These are phyloP conservation scores for Salmo trutta DNA, from an alignment of 2,797 vertebrate species.

Conservation along the genomic window DNA sequence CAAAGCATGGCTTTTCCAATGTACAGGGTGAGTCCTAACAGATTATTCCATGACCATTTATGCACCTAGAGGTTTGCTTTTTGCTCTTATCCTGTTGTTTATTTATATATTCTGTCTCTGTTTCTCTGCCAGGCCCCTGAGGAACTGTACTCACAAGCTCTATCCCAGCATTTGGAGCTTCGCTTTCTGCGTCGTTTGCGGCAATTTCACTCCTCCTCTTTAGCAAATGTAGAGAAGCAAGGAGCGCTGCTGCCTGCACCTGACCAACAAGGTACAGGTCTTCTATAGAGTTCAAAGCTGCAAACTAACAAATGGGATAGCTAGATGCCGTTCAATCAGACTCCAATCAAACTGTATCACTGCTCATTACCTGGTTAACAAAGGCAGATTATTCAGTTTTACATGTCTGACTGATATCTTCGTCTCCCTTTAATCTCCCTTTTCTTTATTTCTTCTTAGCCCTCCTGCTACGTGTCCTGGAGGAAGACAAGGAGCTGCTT, in stretches of 20 bases:
- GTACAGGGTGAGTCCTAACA: constrained; percentile 69
- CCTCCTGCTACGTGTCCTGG: constrained; percentile 64
- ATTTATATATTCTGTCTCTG: not conserved
- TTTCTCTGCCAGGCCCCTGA: constrained; percentile 72
- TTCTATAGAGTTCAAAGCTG: not conserved
- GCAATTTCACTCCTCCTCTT: constrained; percentile 59
- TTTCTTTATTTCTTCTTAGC: constrained; percentile 50
- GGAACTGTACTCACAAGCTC: constrained; percentile 63
- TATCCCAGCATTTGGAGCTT: constrained; percentile 67
- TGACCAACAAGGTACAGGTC: constrained; percentile 71
- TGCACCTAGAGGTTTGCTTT: not conserved
- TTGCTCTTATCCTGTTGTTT: constrained; percentile 7
- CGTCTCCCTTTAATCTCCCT: not conserved
- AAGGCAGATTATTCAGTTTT: not conserved
- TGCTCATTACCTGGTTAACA: not conserved
- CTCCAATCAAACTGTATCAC: not conserved
- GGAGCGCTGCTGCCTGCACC: constrained; percentile 57
- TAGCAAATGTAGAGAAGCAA: constrained; percentile 61
- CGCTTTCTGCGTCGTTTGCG: constrained; percentile 66
- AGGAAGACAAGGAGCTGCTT: constrained; percentile 72
- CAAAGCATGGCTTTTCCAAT: constrained; percentile 69
- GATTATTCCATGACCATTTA: not conserved
- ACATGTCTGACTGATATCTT: not conserved
- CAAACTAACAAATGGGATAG: not conserved
- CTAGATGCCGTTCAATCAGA: not conserved